Evolutionary conservation across 2,113 vertebrate species (phyloP), one percentile per base, ranked within the genome.

Genomic region (Glareola pratincola): DNA sequence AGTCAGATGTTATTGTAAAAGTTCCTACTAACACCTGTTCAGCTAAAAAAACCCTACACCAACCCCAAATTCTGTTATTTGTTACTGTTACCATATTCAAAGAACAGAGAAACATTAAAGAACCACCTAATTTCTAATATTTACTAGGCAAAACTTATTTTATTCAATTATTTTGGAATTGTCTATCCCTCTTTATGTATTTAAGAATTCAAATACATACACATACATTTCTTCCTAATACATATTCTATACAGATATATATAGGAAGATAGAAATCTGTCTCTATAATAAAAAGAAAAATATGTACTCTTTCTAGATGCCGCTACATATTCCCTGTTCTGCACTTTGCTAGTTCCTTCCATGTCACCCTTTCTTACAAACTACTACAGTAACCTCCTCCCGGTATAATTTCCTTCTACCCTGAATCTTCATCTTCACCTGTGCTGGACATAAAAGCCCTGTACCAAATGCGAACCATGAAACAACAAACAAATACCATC

Each of bases 401-500:
- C 23, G 1, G 0, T 17, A 3, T 16, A 73, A 64, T 47, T 85
- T 43, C 54, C 30, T 51, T 89, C 39, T 45, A 30, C 43, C 32
- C 12, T 14, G n/a, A 63, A 63, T 48, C 29, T 93, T 79, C 29
- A 50, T 8, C 43, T 39, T 78, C 30, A 56, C 4, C 43, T 41
- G 39, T 45, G 36, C 48, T 64, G 37, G 24, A 94, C 18, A 21
- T 6, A 59, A 75, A 63, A 73, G 34, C 12, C 63, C 66, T 27
- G 27, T 6, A 53, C 9, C 15, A 72, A 93, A 47, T 9, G 12
- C 2, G 6, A 64, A 13, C 3, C 23, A 21, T 0, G 0, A n/a
- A 94, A 71, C 7, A 78, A 34, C 27, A 66, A 82, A 88, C 5
- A 83, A 54, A 81, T 15, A 59, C 3, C 10, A 2, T 14, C 4